phyloP scores from a whole-genome alignment of 2,113 vertebrate species.

The Poecilia latipinna region DNA sequence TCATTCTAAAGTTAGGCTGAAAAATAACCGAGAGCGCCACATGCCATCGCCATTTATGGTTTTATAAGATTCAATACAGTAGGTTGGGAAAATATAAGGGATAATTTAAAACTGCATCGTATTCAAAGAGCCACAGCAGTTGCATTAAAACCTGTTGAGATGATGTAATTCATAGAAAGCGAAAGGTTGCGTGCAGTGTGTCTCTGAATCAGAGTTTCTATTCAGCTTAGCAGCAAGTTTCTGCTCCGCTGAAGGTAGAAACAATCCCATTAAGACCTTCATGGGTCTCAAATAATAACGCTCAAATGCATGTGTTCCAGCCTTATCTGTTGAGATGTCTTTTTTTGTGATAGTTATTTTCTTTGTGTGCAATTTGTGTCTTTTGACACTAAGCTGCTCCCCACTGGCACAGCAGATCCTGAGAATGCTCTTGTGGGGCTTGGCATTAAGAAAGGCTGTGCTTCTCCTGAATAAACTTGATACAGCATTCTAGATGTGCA shows the following conservation, averaged over 20 bases:
- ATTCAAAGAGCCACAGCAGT: not conserved
- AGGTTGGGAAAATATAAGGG: not conserved
- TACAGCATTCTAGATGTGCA: slow-evolving; percentile 32
- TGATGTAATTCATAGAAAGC: not conserved
- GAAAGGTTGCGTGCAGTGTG: not conserved
- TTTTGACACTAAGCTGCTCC: slow-evolving; percentile 58
- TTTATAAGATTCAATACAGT: not conserved
- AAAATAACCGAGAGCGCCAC: no score
- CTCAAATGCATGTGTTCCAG: not conserved
- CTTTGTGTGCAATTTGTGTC: slow-evolving; percentile 45
- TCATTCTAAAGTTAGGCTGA: no score
- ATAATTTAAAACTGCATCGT: not conserved
- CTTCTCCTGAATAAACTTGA: slow-evolving; percentile 39
- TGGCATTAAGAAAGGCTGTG: not conserved
- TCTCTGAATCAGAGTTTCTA: not conserved
- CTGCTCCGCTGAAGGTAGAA: not conserved
- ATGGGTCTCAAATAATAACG: not conserved
- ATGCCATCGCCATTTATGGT: not conserved
- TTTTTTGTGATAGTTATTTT: slow-evolving; percentile 34
- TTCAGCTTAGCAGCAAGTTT: not conserved
- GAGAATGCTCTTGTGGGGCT: slow-evolving; percentile 16
- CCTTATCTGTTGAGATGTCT: not conserved
- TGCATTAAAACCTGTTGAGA: not conserved
- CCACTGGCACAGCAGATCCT: slow-evolving; percentile 29
- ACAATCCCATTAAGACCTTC: not conserved